A percentile compares a stretch with the other conserved stretches of the same genome.
These are phyloP conservation scores for Knipowitschia caucasica DNA, from an alignment of 2,797 vertebrate genomes.

Conservation along the genomic window DNA sequence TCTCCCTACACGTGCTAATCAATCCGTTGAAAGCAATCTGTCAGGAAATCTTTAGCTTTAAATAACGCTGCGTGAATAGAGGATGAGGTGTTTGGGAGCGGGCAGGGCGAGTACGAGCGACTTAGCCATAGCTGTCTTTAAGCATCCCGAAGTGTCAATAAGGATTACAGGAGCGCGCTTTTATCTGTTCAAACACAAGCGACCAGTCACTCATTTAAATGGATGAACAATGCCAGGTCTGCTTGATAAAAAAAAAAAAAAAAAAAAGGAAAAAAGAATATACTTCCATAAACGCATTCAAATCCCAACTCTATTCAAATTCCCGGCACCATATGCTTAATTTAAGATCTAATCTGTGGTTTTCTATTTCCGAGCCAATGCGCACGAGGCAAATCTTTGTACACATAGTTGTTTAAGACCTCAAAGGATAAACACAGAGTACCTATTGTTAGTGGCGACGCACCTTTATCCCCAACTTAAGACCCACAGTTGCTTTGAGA, in stretches of 20 bases:
- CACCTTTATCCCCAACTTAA: constrained; percentile 80
- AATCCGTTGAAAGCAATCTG: constrained; percentile 80
- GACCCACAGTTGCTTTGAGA: constrained; percentile 75
- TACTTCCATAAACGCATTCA: constrained; percentile 77
- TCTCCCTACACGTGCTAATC: constrained; percentile 76
- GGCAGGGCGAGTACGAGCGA: constrained; percentile 68
- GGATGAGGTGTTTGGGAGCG: constrained; percentile 72
- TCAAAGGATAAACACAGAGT: constrained; percentile 78
- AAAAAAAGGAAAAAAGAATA: constrained; percentile 51
- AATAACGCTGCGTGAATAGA: constrained; percentile 68
- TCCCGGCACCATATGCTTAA: constrained; percentile 74
- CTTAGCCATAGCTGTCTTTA: constrained; percentile 77
- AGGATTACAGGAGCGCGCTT: constrained; percentile 80
- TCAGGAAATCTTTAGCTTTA: constrained; percentile 83
- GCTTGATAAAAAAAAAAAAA: constrained; percentile 76
- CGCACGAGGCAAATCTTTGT: constrained; percentile 73
- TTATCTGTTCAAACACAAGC: constrained; percentile 81
- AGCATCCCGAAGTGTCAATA: constrained; percentile 80
- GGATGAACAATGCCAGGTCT: constrained; percentile 75
- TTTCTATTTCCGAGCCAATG: constrained; percentile 73
- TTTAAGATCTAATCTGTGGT: constrained; percentile 78
- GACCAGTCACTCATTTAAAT: constrained; percentile 81
- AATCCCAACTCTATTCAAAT: constrained; percentile 80
- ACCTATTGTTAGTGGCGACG: constrained; percentile 76
- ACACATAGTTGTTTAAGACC: constrained; percentile 78